A percentile compares a stretch with the other conserved stretches of the same genome.
These are phyloP conservation scores for Desmophyllum pertusum DNA, from an alignment of 92 coral and sea anemone genomes.

Conservation along the genomic window DNA sequence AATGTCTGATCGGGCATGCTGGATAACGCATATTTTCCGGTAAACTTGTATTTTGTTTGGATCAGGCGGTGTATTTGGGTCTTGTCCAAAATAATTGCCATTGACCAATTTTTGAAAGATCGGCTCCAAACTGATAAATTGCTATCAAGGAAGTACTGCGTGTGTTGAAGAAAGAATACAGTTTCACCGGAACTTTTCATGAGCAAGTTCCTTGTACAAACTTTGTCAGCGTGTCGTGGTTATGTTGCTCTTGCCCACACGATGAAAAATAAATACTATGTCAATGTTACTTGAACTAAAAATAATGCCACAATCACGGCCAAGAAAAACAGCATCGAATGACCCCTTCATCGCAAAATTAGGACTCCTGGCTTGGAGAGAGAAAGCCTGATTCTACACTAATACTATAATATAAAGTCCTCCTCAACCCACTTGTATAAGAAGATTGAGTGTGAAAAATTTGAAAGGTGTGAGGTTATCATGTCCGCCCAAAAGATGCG, in stretches of 20 bases:
- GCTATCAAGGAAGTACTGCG: too few relatives aligned
- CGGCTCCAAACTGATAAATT: too few relatives aligned
- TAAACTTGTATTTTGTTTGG: conserved; percentile 19
- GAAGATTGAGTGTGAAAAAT: background rate
- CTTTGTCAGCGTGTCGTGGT: conserved; percentile 15
- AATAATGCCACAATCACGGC: conserved; percentile 24
- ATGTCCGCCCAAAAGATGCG: background rate
- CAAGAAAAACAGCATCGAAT: conserved; percentile 40
- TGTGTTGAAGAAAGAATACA: too few relatives aligned
- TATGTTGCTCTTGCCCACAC: conserved; percentile 49
- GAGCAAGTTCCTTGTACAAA: background rate
- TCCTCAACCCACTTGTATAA: background rate
- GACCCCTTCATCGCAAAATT: conserved; percentile 23
- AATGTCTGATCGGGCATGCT: conserved; percentile 26
- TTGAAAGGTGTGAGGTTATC: background rate
- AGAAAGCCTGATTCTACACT: background rate
- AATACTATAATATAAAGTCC: too few relatives aligned
- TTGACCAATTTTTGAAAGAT: too few relatives aligned
- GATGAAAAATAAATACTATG: conserved; percentile 23
- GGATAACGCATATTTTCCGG: conserved; percentile 28
- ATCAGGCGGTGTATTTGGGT: conserved; percentile 17
- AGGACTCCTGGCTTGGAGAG: background rate
- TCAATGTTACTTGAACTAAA: conserved; percentile 28
- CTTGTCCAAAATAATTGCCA: conserved; percentile 8
- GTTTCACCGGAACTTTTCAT: conserved; percentile 4